These are phyloP conservation scores for Cacoxenus indagator DNA, from an alignment of 2,888 invertebrate genomes.

Conservation along the genomic window DNA sequence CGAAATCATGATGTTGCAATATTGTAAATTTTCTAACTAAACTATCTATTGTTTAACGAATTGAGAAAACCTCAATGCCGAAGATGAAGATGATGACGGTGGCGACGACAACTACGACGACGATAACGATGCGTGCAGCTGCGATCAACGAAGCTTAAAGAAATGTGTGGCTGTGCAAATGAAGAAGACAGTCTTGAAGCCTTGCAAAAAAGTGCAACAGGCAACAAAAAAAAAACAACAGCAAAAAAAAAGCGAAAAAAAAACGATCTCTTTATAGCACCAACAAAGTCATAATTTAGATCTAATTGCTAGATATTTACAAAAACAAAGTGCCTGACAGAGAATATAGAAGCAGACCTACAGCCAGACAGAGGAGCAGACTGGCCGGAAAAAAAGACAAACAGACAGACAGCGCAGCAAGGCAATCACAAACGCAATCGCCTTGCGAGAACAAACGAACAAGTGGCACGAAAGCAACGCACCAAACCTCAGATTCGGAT, in stretches of 20 bases:
- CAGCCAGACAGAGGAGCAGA: neutral
- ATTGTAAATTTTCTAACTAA: constrained; percentile 46
- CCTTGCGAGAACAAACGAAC: constrained; percentile 13
- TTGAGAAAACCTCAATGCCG: no score
- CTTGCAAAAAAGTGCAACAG: neutral
- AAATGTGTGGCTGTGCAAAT: neutral
- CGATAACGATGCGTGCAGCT: neutral
- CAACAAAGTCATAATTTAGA: constrained; percentile 65
- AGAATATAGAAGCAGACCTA: constrained; percentile 17
- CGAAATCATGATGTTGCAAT: constrained; percentile 46
- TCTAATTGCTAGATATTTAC: constrained; percentile 65
- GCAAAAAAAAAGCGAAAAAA: constrained; percentile 16
- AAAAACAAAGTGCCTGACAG: constrained; percentile 38
- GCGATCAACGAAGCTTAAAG: constrained; percentile 23
- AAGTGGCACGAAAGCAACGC: constrained; percentile 15
- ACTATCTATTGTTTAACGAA: constrained; percentile 54
- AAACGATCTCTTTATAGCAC: constrained; percentile 61
- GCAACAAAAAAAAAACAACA: constrained; percentile 14
- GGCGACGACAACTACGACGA: no score
- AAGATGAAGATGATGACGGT: no score
- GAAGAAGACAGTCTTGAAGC: neutral
- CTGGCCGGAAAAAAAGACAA: neutral
- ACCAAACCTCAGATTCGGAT: neutral
- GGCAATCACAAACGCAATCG: neutral
- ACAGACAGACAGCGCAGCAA: neutral